Evolutionary conservation across 2,888 invertebrate species (phyloP), one percentile per base, ranked within the genome.

Genomic region (Phalera bucephala): DNA sequence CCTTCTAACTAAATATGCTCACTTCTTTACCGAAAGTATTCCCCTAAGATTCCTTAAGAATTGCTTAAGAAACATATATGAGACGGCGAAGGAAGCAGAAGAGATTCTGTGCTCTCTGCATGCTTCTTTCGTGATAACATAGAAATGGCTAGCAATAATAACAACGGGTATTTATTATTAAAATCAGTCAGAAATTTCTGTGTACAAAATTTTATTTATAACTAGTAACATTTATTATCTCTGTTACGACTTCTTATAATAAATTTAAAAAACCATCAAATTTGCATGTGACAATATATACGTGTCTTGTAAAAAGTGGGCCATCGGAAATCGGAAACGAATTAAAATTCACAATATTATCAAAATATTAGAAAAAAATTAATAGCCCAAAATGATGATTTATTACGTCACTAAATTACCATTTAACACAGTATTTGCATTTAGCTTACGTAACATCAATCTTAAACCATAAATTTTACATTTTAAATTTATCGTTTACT

Each of bases 361-460:
- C n/a, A 21, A 28, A 32, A 42, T 36, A 23, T 23, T 11, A 4
- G 23, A 23, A 15, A n/a, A 23, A 14, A n/a, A 17, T 1, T 36
- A 40, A 15, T n/a, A 33, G 31, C 37, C 23, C 22, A 31, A 26
- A 36, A 20, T 36, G 33, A 36, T 36, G 26, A 57, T 54, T 53
- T 35, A 43, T 36, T 31, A 26, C 14, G 22, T n/a, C 7, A 19
- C 21, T 3, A 42, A 21, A n/a, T 36, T 34, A 36, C 22, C 29
- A 38, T 52, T 54, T 48, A 42, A 52, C 30, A 45, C 33, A 2
- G 26, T 22, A 33, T 57, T 57, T 52, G 34, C 46, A 58, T 15
- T 46, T 40, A n/a, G 33, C 35, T 58, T 60, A 34, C 31, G 33
- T 34, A 53, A 58, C 39, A 27, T 31, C 9, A 17, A 42, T 45